Percentiles rank a stretch among this genome's conserved stretches.
Evolutionary conservation across 2,888 invertebrate genomes (phyloP).

Genomic region (Colletes collaris): DNA sequence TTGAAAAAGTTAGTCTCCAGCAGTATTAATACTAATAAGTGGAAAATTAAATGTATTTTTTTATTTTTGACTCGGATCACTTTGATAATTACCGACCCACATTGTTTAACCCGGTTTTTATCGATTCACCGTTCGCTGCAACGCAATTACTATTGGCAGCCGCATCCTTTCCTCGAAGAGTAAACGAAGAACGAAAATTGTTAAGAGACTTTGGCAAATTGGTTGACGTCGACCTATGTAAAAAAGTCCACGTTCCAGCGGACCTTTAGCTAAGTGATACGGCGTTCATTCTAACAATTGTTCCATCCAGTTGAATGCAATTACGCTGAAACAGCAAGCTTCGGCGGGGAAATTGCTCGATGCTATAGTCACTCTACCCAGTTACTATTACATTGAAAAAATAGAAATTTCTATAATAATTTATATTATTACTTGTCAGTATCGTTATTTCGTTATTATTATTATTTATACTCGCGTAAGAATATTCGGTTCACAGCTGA

Average conservation of each 20-base stretch:
- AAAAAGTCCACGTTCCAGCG: slow-evolving; percentile 2
- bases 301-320: slow-evolving; percentile 21
- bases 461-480: no score
- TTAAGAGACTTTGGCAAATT: slow-evolving; percentile 9
- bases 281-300: slow-evolving; percentile 9
- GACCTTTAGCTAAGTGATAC: background rate
- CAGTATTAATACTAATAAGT: no score
- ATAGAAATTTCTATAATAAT: no score
- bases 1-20: no score
- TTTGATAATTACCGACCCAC: no score
- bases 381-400: no score
- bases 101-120: no score
- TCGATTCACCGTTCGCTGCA: background rate
- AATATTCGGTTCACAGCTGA: no score
- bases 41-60: no score
- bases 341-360: slow-evolving; percentile 28
- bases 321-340: slow-evolving; percentile 36
- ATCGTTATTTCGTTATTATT: no score
- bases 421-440: no score
- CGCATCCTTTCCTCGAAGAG: background rate
- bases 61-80: no score
- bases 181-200: background rate
- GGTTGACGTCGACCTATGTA: slow-evolving; percentile 24
- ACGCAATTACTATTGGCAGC: background rate
- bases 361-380: background rate